Evolutionary conservation across 2,113 vertebrate species (phyloP), one percentile per base, ranked within the genome.

Genomic region (Spizaetus ornatus): DNA sequence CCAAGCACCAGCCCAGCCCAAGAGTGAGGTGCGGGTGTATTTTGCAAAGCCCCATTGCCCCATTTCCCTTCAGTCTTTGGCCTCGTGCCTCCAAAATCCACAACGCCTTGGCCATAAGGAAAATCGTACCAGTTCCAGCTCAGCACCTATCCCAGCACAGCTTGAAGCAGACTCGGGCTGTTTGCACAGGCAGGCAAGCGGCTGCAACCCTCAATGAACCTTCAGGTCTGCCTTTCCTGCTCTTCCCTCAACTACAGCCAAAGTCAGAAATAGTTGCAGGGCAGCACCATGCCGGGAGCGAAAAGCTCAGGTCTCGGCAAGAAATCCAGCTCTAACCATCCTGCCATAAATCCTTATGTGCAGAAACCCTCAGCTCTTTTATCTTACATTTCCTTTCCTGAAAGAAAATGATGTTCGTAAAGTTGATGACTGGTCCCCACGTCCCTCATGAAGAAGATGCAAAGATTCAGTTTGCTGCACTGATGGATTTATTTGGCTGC

Each of bases 341-440:
- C 45, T 36, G 61, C 55, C 45, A 23, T 50, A 82, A 87, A 95
- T 92, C 80, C 61, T 66, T 23, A 45, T 3, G 21, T 40, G 76
- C 84, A 74, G 48, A 81, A 89, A 65, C 70, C 79, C 82, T 32
- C 66, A n/a, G 85, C 61, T 86, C 92, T 94, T 63, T 88, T 82
- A 65, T 76, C 62, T 59, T 77, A 47, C 1, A 4, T 67, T 78
- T 74, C 86, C 90, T 81, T 90, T 88, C 81, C 69, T 42, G 55
- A 82, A 86, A 85, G 76, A 65, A 93, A 79, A 70, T 31, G 14
- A 61, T 29, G 84, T 79, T 70, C 31, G 7, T 86, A 32, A 96
- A 94, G 70, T 36, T 91, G 91, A 88, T 31, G 61, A 26, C 67
- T 36, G 36, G 74, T 94, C 89, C 96, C 84, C 10, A 31, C 2